Percentiles rank a stretch among this genome's conserved stretches.
Conservation (phyloP, 2,113 vertebrate species). For the Pituophis catenifer region DNA sequence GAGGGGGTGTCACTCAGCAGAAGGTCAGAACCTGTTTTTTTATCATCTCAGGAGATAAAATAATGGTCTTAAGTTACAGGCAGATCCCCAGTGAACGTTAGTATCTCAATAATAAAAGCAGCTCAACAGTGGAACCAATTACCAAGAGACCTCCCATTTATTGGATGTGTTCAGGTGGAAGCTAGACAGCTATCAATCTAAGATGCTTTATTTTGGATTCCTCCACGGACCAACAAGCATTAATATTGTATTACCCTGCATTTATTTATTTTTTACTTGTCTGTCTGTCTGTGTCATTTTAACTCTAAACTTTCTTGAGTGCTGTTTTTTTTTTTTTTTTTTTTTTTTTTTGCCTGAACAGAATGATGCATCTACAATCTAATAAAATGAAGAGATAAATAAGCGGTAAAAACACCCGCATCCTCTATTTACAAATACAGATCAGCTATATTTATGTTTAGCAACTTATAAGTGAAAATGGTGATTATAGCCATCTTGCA, state of each 20-base stretch:
- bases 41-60: not conserved
- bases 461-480: not conserved
- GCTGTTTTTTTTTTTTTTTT: rapidly evolving
- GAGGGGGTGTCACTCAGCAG: not conserved
- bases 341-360: not conserved
- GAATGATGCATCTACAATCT: not conserved
- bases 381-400: not conserved
- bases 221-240: not conserved
- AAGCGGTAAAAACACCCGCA: not conserved
- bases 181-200: not conserved
- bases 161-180: not conserved
- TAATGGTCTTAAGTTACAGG: not conserved
- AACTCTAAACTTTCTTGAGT: not conserved
- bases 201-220: not conserved
- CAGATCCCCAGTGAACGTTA: not conserved
- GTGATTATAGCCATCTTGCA: not conserved
- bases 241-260: not conserved
- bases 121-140: not conserved
- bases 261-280: not conserved
- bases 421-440: not conserved
- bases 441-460: not conserved
- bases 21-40: not conserved
- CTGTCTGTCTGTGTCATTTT: not conserved
- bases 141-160: not conserved
- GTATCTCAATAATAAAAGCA: not conserved